Percentiles rank a stretch among this genome's conserved stretches.
Evolutionary conservation across 64 coral and sea anemone species (phyloP).

Genomic region (Stylophora pistillata): DNA sequence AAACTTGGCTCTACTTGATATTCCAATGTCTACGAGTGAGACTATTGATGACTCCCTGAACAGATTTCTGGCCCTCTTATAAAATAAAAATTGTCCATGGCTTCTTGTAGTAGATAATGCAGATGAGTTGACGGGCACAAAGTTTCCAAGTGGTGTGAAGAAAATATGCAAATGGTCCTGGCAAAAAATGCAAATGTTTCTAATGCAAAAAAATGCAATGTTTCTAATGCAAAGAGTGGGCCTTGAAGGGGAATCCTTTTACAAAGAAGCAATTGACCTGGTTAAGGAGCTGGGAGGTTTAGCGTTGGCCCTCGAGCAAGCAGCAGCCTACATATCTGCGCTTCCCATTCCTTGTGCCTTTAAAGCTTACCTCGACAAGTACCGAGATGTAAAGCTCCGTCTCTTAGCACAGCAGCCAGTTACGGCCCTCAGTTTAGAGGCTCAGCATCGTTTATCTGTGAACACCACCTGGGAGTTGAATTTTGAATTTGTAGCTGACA

Average conservation of each 20-base stretch:
- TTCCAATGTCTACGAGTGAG: neutral
- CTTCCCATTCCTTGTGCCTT: conserved; percentile 35
- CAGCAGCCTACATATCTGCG: conserved; percentile 50
- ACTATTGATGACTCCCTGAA: neutral
- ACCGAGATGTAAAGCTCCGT: neutral
- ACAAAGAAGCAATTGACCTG: conserved; percentile 8
- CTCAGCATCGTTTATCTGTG: conserved; percentile 40
- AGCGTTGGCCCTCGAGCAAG: conserved; percentile 47
- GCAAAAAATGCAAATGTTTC: conserved; percentile 15
- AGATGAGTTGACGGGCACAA: conserved; percentile 19
- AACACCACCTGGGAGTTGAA: conserved; percentile 65
- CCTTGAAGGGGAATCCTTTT: neutral
- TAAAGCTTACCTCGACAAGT: conserved; percentile 10
- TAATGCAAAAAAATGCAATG: neutral
- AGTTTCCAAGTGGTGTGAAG: conserved; percentile 1
- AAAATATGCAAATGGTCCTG: conserved; percentile 26
- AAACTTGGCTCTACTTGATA: neutral
- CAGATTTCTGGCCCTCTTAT: neutral
- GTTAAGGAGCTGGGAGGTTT: conserved; percentile 26
- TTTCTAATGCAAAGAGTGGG: conserved; percentile 26
- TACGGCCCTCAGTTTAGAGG: conserved; percentile 34
- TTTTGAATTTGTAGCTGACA: conserved; percentile 22
- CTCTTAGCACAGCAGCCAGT: conserved; percentile 11
- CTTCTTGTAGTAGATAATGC: conserved; percentile 46
- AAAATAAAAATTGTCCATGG: neutral